Evolutionary conservation across 2,113 vertebrate genomes (phyloP).

Genomic region (Phalacrocorax pelagicus): DNA sequence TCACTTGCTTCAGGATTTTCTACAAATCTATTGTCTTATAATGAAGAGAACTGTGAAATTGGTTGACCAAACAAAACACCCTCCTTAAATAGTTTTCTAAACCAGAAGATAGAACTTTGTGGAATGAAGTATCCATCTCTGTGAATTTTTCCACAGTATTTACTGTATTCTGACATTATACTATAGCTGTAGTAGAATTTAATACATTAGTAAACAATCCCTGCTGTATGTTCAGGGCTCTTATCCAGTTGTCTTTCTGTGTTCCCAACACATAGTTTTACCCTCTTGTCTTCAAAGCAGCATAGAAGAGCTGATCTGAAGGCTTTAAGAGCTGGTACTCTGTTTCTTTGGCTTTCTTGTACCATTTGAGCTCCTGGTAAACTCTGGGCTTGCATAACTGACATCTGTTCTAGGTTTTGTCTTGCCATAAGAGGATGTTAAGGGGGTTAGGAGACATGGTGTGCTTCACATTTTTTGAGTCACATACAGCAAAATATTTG

Average conservation of each 20-base stretch:
- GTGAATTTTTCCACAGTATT: neutral
- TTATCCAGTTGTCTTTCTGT: neutral
- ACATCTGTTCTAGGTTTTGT: neutral
- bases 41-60: neutral
- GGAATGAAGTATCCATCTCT: neutral
- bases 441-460: neutral
- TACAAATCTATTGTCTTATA: neutral
- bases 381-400: neutral
- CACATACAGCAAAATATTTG: accelerated
- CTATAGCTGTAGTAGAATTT: neutral
- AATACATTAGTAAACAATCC: neutral
- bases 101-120: neutral
- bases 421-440: neutral
- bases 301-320: neutral
- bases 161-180: neutral
- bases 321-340: neutral
- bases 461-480: neutral
- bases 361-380: neutral
- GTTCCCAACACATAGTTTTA: neutral
- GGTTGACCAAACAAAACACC: neutral
- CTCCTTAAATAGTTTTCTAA: neutral
- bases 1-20: neutral
- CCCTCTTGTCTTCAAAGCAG: neutral
- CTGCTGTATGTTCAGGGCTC: neutral
- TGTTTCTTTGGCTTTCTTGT: neutral